A percentile compares a stretch with the other conserved stretches of the same genome.
Evolutionary conservation across 1,140 invertebrate genomes (phyloP).

Genomic region (Formica selysi): DNA sequence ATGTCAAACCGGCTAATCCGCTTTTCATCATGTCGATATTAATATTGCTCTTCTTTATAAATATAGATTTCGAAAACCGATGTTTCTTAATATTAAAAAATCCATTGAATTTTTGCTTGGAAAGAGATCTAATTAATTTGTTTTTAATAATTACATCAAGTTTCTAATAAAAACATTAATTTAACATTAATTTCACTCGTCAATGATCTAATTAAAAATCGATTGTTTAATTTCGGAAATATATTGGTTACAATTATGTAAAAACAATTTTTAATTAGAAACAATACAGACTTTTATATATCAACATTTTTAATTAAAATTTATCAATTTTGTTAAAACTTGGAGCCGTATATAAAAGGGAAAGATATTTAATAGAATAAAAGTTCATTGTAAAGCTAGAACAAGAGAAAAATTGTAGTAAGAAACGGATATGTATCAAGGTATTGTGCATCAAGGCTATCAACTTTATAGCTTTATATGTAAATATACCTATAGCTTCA

Average conservation of each 20-base stretch:
- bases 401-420: background rate
- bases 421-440: no score
- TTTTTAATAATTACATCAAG: background rate
- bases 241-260: background rate
- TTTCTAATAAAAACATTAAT: background rate
- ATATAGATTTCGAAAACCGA: background rate
- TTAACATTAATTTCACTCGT: background rate
- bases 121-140: background rate
- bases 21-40: background rate
- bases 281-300: background rate
- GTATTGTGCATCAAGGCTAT: constrained; percentile 3
- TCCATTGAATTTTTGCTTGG: background rate
- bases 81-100: background rate
- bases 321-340: background rate
- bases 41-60: background rate
- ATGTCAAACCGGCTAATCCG: background rate
- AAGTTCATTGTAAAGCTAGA: background rate
- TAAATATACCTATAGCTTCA: background rate
- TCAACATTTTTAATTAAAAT: background rate
- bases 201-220: background rate
- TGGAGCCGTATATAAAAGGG: background rate
- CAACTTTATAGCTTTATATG: background rate
- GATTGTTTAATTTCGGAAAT: background rate
- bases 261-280: background rate
- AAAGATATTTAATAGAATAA: background rate